Percentiles rank a stretch among this genome's conserved stretches.
Conservation (phyloP, 2,113 vertebrate genomes). For the Lepus americanus region DNA sequence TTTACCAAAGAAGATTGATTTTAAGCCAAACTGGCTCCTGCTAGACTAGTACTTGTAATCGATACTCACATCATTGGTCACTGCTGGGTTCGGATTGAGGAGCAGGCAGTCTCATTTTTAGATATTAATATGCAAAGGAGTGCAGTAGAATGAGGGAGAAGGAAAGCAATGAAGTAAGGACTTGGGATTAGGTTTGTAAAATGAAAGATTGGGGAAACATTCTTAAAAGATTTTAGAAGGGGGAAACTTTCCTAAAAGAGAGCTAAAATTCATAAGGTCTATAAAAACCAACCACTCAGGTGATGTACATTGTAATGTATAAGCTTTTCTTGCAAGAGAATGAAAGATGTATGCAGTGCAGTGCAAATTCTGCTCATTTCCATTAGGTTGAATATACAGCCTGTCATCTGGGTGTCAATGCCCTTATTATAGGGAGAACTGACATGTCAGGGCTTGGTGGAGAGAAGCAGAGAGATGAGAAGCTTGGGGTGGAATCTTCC, state of each 20-base stretch:
- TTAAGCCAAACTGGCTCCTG: constrained; percentile 84
- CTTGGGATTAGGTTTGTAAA: constrained; percentile 57
- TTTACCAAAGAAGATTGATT: constrained; percentile 80
- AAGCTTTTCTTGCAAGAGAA: neutral
- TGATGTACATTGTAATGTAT: constrained; percentile 17
- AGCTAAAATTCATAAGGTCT: constrained; percentile 9
- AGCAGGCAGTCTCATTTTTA: constrained; percentile 79
- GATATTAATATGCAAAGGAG: constrained; percentile 48
- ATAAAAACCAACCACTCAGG: neutral
- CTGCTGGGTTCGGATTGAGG: constrained; percentile 52
- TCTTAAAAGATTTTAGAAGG: neutral
- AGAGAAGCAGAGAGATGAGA: neutral
- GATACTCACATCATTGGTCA: constrained; percentile 85
- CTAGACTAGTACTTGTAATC: constrained; percentile 77
- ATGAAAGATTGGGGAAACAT: neutral
- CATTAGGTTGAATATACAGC: constrained; percentile 10
- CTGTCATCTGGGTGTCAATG: neutral
- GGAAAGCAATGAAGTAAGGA: constrained; percentile 13
- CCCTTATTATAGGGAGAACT: neutral
- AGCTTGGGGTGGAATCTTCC: neutral
- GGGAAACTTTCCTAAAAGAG: neutral
- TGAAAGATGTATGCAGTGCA: neutral
- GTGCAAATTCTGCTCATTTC: neutral
- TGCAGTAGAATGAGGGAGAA: neutral
- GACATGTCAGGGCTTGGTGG: neutral